Evolutionary conservation across 2,888 invertebrate species (phyloP), one percentile per base, ranked within the genome.

Genomic region (Drosophila buzzatii): DNA sequence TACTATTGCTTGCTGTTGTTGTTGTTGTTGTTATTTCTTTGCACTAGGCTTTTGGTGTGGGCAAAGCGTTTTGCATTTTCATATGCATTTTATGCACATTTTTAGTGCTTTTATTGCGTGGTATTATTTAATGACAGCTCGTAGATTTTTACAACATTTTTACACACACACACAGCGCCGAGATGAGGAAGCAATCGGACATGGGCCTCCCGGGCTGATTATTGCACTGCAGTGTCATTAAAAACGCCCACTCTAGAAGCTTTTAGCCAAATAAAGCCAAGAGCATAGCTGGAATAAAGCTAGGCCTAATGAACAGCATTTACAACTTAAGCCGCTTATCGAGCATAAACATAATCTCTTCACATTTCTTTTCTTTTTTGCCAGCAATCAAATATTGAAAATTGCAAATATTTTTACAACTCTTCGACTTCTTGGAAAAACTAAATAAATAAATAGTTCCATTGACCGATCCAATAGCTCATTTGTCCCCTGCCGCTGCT

Each of bases 41-140:
- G 51, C 51, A 51, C 51, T 35, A 51, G 18, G 58, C 23, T 67
- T 62, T 23, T 69, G 31, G 44, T 75, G 63, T 78, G 70, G 71
- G 78, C 69, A 76, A 85, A 79, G 71, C 81, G 85, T 88, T 85
- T 85, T 85, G 83, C 88, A 85, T 85, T 87, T 85, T 83, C 70
- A 76, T 78, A 78, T 84, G 75, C 47, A 71, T 73, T 80, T 77
- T 74, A 74, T 70, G 59, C 52, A 42, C 66, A 47, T 74, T 73
- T 71, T 73, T 74, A 70, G 55, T 61, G 70, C 65, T 61, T 84
- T 87, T 84, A 82, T 87, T 76, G 85, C 87, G 70, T 73, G 82
- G 78, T 72, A 85, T 82, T 87, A 84, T 80, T 85, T 76, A 85
- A 87, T 87, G 84, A 85, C 81, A 85, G 81, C 57, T 72, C 70